Conservation (phyloP, 30 jellyfish, hydroid and myxozoan species). For the Cassiopea andromeda region DNA sequence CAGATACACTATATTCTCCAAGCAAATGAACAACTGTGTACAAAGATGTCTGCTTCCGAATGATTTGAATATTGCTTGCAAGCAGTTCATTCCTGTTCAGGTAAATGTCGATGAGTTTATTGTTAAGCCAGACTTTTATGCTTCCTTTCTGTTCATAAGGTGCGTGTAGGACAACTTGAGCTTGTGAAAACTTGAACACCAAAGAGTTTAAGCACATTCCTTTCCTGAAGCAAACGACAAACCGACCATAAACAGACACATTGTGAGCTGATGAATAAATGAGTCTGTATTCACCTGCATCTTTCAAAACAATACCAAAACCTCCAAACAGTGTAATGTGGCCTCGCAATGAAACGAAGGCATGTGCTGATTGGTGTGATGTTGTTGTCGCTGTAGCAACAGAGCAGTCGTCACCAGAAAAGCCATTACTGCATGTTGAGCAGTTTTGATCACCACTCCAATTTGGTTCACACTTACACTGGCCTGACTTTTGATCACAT, state of each 20-base stretch:
- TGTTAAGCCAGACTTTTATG: constrained; percentile 56
- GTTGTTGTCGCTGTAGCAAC: background rate
- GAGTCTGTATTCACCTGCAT: constrained; percentile 53
- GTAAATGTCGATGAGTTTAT: constrained; percentile 31
- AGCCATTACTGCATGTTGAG: constrained; percentile 54
- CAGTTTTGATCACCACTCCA: constrained; percentile 68
- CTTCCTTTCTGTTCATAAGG: constrained; percentile 17
- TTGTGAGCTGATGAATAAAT: constrained; percentile 6
- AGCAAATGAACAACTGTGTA: constrained; percentile 15
- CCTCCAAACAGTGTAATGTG: constrained; percentile 46
- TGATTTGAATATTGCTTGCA: constrained; percentile 11
- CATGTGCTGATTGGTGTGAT: constrained; percentile 16
- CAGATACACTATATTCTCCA: background rate
- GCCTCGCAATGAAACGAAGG: constrained; percentile 48
- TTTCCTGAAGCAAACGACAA: constrained; percentile 34
- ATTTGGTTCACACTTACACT: constrained; percentile 42
- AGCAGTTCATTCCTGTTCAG: background rate
- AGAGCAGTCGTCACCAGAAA: constrained; percentile 62
- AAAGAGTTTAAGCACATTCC: constrained; percentile 48
- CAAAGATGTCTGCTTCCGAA: constrained; percentile 9
- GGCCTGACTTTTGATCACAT: constrained; percentile 45
- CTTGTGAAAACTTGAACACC: constrained; percentile 4
- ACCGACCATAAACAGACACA: constrained; percentile 49
- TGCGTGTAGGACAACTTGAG: constrained; percentile 26
- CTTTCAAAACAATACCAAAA: constrained; percentile 34